These are phyloP conservation scores for Drosophila ironensis DNA, from an alignment of 1,140 invertebrate species.

Conservation along the genomic window DNA sequence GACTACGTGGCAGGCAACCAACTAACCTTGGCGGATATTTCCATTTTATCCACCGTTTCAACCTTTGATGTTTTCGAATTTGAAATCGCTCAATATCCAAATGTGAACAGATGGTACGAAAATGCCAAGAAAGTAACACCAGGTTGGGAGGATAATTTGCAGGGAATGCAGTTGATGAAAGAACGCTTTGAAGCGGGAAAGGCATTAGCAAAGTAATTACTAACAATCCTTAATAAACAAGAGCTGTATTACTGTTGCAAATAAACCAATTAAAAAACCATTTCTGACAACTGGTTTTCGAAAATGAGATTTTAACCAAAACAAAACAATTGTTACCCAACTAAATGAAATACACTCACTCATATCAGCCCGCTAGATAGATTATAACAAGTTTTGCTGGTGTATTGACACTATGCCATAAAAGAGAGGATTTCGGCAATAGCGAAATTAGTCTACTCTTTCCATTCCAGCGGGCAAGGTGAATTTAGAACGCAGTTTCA, in stretches of 20 bases:
- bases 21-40: slow-evolving; percentile 44
- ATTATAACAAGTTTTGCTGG: not conserved
- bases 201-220: too few species aligned
- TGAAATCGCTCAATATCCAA: slow-evolving; percentile 45
- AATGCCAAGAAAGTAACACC: slow-evolving; percentile 42
- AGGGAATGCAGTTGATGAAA: too few species aligned
- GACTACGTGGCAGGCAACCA: slow-evolving; percentile 36
- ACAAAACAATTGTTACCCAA: not conserved
- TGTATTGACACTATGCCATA: not conserved
- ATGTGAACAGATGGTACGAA: slow-evolving; percentile 45
- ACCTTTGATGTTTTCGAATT: slow-evolving; percentile 15
- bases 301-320: too few species aligned
- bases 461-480: not conserved
- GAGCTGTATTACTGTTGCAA: too few species aligned
- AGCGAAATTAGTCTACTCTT: slow-evolving; percentile 16
- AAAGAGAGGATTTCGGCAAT: not conserved
- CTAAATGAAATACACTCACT: not conserved
- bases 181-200: too few species aligned
- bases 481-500: not conserved
- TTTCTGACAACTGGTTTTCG: too few species aligned
- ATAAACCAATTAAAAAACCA: too few species aligned
- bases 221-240: too few species aligned
- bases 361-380: not conserved
- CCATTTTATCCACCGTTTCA: slow-evolving; percentile 41
- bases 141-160: slow-evolving; percentile 48